Percentiles rank a stretch among this genome's conserved stretches.
phyloP scores from a whole-genome alignment of 2,113 vertebrate species.

The Pseudonaja textilis region DNA sequence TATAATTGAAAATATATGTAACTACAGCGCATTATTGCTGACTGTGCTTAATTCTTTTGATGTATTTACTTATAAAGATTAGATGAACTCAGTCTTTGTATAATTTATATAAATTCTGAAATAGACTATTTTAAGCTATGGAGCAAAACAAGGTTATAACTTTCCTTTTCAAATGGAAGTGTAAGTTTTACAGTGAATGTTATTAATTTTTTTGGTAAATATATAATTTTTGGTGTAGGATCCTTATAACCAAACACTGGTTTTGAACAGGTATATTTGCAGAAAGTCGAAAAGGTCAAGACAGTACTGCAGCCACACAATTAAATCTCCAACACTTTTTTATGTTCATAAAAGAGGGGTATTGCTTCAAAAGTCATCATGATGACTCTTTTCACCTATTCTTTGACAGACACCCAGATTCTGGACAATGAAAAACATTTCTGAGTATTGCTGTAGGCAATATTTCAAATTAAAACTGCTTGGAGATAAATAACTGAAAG shows the following conservation, averaged over 20 bases:
- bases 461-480: slow-evolving; percentile 40
- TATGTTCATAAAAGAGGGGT: neutral
- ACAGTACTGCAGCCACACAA: neutral
- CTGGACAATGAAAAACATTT: slow-evolving; percentile 1
- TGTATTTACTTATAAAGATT: neutral
- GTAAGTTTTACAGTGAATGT: neutral
- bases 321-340: neutral
- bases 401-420: neutral
- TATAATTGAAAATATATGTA: slow-evolving; percentile 17
- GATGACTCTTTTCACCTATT: neutral
- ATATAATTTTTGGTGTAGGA: slow-evolving; percentile 12
- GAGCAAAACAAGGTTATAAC: slow-evolving; percentile 2
- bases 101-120: neutral
- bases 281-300: neutral
- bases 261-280: slow-evolving; percentile 31
- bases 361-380: neutral
- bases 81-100: neutral
- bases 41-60: neutral
- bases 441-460: slow-evolving; percentile 53
- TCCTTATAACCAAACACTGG: slow-evolving; percentile 50
- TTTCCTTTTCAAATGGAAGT: slow-evolving; percentile 10
- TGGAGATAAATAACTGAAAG: slow-evolving; percentile 31
- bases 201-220: slow-evolving; percentile 43
- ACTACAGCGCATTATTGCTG: neutral
- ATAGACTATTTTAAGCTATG: neutral